phyloP scores from a whole-genome alignment of 2,797 vertebrate genomes.

The Rhabdophis nuchalis region DNA sequence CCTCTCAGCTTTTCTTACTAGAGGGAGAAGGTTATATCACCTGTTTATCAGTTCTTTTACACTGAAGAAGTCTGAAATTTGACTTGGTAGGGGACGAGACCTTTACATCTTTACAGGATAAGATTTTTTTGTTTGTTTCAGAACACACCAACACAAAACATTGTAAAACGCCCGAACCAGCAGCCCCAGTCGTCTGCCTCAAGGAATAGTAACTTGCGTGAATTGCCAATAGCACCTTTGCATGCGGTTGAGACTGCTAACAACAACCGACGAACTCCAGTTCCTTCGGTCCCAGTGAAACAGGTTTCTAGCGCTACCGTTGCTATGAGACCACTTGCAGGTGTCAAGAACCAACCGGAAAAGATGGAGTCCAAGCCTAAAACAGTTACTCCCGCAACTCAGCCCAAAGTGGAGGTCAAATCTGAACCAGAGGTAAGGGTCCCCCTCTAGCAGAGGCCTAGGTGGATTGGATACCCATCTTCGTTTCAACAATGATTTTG shows the following conservation, averaged over 20 bases:
- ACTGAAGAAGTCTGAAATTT: background rate
- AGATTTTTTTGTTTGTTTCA: constrained; percentile 50
- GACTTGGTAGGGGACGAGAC: background rate
- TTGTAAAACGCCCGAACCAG: constrained; percentile 75
- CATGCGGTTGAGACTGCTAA: constrained; percentile 72
- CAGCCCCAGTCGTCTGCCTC: constrained; percentile 77
- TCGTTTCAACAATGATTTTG: background rate
- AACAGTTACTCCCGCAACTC: constrained; percentile 50
- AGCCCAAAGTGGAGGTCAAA: constrained; percentile 65
- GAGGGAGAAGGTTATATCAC: background rate
- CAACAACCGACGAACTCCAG: constrained; percentile 65
- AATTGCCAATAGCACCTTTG: constrained; percentile 86
- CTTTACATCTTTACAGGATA: background rate
- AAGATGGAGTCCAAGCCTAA: constrained; percentile 73
- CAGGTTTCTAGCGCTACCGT: constrained; percentile 65
- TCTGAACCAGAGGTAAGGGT: constrained; percentile 70
- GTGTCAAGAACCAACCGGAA: constrained; percentile 58
- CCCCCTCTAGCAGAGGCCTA: background rate
- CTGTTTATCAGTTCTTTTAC: background rate
- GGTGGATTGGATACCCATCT: background rate
- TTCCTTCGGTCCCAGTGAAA: constrained; percentile 76
- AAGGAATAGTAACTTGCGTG: constrained; percentile 92
- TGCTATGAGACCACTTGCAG: constrained; percentile 40
- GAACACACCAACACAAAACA: constrained; percentile 76
- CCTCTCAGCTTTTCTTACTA: background rate